Conservation (phyloP, 2,797 vertebrate species). For the Periophthalmus magnuspinnatus region DNA sequence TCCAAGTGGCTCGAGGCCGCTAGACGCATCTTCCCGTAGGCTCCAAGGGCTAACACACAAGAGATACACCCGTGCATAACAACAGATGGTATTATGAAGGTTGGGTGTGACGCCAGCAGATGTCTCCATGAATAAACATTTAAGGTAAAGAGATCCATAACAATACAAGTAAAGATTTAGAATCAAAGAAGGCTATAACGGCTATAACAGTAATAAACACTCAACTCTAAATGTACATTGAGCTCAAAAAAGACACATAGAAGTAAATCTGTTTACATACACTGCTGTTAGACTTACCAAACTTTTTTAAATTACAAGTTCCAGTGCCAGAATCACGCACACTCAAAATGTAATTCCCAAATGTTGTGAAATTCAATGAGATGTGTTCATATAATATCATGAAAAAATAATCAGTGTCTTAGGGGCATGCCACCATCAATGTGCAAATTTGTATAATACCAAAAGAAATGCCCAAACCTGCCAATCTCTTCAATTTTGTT, state of each 20-base stretch:
- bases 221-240: neutral
- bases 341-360: neutral
- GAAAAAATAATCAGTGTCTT: neutral
- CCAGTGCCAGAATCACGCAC: neutral
- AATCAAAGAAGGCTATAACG: too few species aligned
- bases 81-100: too few species aligned
- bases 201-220: too few species aligned
- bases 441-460: neutral
- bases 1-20: too few species aligned
- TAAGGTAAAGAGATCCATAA: too few species aligned
- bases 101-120: too few species aligned
- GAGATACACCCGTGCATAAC: too few species aligned
- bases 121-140: too few species aligned
- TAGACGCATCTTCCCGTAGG: too few species aligned
- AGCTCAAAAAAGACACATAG: neutral
- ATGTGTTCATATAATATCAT: slow-evolving; percentile 1
- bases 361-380: neutral
- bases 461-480: neutral
- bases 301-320: neutral
- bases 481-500: neutral
- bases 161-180: too few species aligned
- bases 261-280: neutral
- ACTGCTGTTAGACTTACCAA: neutral
- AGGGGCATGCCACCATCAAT: neutral
- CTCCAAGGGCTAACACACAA: too few species aligned